These are phyloP conservation scores for Pimpla rufipes DNA, from an alignment of 2,888 invertebrate genomes.

Conservation along the genomic window DNA sequence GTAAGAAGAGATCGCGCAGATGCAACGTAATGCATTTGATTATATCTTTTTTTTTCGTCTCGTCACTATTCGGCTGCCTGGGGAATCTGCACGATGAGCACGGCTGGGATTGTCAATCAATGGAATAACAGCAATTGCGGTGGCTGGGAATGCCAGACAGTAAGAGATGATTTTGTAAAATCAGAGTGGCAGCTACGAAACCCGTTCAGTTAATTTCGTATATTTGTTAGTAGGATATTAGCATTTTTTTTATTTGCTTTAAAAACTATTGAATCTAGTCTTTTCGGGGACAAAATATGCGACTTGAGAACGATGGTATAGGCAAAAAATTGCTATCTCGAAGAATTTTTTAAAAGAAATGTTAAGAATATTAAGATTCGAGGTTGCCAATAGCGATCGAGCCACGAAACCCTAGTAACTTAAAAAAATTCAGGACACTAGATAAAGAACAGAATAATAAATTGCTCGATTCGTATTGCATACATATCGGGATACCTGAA, in stretches of 20 bases:
- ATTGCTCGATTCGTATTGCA: neutral
- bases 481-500: neutral
- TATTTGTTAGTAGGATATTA: too few species aligned
- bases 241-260: neutral
- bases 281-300: too few species aligned
- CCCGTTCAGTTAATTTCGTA: too few species aligned
- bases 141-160: neutral
- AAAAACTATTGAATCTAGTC: too few species aligned
- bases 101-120: constrained; percentile 4
- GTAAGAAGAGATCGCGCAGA: constrained; percentile 44
- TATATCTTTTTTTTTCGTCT: constrained; percentile 26
- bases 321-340: too few species aligned
- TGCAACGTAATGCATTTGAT: constrained; percentile 56
- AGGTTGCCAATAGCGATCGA: too few species aligned
- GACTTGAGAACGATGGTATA: too few species aligned
- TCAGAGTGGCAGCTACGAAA: too few species aligned
- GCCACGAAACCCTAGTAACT: neutral
- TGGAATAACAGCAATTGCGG: neutral
- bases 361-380: too few species aligned
- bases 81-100: constrained; percentile 33
- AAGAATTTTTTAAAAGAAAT: too few species aligned
- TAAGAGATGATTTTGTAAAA: too few species aligned
- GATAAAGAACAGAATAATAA: too few species aligned
- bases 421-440: neutral
- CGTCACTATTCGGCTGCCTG: constrained; percentile 40